Evolutionary conservation across 30 jellyfish, hydroid and myxozoan species (phyloP).

Genomic region (Phacellophora camtschatica): DNA sequence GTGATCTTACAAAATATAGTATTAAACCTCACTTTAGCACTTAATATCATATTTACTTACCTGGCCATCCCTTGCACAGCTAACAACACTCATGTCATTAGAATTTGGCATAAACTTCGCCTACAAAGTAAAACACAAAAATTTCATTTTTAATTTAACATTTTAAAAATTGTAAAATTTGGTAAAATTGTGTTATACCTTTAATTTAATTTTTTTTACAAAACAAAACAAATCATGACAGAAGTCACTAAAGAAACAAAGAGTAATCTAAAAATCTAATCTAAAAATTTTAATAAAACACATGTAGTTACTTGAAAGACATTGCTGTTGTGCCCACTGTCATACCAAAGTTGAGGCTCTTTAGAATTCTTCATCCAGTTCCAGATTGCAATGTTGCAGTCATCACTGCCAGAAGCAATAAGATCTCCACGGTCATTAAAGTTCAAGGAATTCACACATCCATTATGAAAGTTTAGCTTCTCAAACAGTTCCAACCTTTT

Average conservation of each 20-base stretch:
- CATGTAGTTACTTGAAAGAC: conserved; percentile 97
- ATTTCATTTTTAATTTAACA: background rate
- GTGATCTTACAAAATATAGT: too few relatives aligned
- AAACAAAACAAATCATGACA: too few relatives aligned
- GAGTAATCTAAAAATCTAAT: too few relatives aligned
- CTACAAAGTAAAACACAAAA: conserved; percentile 25
- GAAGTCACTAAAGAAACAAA: too few relatives aligned
- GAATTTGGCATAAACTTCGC: conserved; percentile 97
- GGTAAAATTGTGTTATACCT: background rate
- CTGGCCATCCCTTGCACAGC: conserved; percentile 99
- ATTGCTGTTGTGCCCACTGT: conserved; percentile 94
- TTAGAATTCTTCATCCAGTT: conserved; percentile 70
- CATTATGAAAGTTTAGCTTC: conserved; percentile 75
- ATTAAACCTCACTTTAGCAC: too few relatives aligned
- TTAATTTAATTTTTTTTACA: background rate
- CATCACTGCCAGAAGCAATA: conserved; percentile 95
- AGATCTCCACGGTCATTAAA: conserved; percentile 81
- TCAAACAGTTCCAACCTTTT: conserved; percentile 55
- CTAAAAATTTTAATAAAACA: too few relatives aligned
- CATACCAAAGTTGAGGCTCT: conserved; percentile 72
- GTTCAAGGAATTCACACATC: conserved; percentile 88
- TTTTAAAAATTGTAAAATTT: background rate
- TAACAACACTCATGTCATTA: conserved; percentile 69
- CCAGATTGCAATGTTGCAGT: conserved; percentile 85
- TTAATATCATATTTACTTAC: too few relatives aligned